phyloP scores from a whole-genome alignment of 2,888 invertebrate genomes.

The Pardosa pseudoannulata region DNA sequence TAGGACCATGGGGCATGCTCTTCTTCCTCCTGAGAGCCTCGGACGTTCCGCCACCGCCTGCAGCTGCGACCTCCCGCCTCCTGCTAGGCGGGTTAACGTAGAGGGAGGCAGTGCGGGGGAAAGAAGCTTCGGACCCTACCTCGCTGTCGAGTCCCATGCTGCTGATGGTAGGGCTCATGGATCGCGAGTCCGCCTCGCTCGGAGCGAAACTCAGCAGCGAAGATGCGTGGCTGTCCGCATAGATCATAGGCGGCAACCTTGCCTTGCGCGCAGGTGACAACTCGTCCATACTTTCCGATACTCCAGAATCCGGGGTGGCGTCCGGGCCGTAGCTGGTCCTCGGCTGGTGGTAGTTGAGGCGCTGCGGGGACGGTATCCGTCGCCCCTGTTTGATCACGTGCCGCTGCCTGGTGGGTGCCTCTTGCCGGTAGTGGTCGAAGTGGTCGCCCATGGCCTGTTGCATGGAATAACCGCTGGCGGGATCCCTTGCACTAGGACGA shows the following conservation, averaged over 20 bases:
- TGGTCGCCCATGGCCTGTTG: conserved; percentile 86
- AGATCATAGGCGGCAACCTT: conserved; percentile 72
- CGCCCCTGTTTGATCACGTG: conserved; percentile 58
- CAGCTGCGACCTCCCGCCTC: conserved; percentile 10
- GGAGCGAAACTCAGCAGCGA: conserved; percentile 67
- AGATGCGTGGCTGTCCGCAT: conserved; percentile 66
- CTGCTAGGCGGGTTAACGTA: conserved; percentile 67
- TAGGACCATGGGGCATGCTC: conserved; percentile 91
- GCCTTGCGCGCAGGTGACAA: conserved; percentile 73
- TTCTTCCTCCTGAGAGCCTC: conserved; percentile 90
- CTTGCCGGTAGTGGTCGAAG: conserved; percentile 89
- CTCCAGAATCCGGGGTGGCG: conserved; percentile 76
- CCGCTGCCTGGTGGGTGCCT: conserved; percentile 35
- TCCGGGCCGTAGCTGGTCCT: conserved; percentile 73
- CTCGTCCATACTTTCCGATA: conserved; percentile 75
- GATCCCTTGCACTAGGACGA: conserved; percentile 37
- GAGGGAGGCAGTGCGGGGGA: conserved; percentile 67
- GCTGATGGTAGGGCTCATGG: conserved; percentile 64
- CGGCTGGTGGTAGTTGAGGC: conserved; percentile 26
- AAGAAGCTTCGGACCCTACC: conserved; percentile 43
- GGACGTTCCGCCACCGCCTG: conserved; percentile 77
- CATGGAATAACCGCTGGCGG: conserved; percentile 73
- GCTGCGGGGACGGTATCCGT: conserved; percentile 55
- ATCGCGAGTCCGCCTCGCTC: conserved; percentile 56
- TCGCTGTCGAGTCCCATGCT: conserved; percentile 49